Percentiles rank a stretch among this genome's conserved stretches.
These are phyloP conservation scores for Drosophila setosimentum DNA, from an alignment of 2,888 invertebrate species.

Conservation along the genomic window DNA sequence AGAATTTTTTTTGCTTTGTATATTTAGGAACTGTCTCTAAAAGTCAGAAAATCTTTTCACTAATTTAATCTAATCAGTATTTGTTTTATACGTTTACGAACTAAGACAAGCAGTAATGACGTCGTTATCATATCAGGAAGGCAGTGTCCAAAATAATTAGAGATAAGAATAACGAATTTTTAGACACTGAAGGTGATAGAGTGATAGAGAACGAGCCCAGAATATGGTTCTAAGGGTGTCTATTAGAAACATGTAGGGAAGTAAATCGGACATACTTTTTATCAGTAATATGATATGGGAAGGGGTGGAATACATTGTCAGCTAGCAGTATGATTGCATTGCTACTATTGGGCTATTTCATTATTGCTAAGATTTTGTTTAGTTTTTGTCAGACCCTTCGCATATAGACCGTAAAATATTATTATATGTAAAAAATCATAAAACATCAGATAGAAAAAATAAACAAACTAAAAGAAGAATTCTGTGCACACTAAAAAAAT, in stretches of 20 bases:
- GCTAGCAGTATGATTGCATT: background rate
- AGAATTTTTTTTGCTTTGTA: no score
- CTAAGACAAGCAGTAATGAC: background rate
- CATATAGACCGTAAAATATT: background rate
- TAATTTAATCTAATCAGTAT: background rate
- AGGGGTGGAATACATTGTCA: background rate
- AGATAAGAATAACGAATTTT: background rate
- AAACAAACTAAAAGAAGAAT: no score
- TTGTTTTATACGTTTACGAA: background rate
- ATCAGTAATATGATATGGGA: background rate
- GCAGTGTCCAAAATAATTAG: background rate
- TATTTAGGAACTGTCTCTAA: no score
- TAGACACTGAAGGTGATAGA: background rate
- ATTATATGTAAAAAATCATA: background rate
- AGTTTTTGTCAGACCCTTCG: background rate
- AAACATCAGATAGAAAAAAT: no score
- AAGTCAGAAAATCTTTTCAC: no score
- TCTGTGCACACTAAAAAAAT: no score
- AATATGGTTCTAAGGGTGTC: background rate
- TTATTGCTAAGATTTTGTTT: background rate
- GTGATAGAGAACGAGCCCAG: background rate
- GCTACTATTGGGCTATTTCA: background rate
- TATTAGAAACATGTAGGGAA: background rate
- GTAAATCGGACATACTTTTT: background rate
- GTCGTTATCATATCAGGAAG: background rate